Evolutionary conservation across 1,140 invertebrate species (phyloP).

Genomic region (Mycetomoellerius zeteki): DNA sequence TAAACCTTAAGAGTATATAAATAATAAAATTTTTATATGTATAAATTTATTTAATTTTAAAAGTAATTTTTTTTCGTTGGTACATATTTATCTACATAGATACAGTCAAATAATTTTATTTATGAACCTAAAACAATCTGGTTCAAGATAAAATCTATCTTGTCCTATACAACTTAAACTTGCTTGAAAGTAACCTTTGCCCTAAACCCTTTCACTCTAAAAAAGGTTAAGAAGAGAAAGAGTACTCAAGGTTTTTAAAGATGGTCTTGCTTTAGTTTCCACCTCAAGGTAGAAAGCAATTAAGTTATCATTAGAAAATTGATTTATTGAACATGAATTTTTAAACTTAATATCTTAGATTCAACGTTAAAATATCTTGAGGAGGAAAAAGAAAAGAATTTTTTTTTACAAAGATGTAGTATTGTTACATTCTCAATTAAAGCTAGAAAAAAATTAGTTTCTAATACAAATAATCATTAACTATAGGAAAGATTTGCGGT

Average conservation of each 20-base stretch:
- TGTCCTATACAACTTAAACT: background rate
- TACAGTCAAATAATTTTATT: background rate
- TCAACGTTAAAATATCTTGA: background rate
- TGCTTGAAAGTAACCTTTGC: constrained; percentile 6
- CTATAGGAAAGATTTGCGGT: background rate
- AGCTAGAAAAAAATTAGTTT: background rate
- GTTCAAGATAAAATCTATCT: background rate
- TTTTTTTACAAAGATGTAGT: background rate
- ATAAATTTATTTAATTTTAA: constrained; percentile 7
- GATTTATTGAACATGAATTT: constrained; percentile 28
- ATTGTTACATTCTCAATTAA: background rate
- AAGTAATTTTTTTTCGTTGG: background rate
- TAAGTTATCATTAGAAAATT: background rate
- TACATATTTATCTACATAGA: background rate
- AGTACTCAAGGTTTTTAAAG: background rate
- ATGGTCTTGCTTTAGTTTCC: background rate
- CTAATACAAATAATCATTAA: background rate
- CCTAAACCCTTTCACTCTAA: background rate
- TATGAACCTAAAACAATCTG: background rate
- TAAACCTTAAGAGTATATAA: background rate
- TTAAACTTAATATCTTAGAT: background rate
- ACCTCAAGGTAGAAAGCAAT: background rate
- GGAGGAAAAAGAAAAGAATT: background rate
- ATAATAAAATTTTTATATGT: background rate
- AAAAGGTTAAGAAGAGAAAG: constrained; percentile 14